Conservation (phyloP, 2,888 invertebrate genomes). For the Clusia tigrina region DNA sequence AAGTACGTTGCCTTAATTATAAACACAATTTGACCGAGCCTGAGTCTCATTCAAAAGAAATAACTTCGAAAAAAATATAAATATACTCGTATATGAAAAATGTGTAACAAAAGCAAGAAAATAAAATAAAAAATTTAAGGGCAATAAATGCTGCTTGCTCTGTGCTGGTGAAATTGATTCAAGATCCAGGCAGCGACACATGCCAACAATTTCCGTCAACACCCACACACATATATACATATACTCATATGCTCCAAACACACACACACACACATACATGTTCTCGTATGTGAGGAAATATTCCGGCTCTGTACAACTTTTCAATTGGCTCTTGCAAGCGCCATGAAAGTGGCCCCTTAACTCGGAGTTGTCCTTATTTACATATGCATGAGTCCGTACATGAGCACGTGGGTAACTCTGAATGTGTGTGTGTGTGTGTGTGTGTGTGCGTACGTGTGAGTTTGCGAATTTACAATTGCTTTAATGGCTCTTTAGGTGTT, state of each 20-base stretch:
- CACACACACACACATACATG: constrained; percentile 6
- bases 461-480: background rate
- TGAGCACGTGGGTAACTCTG: constrained; percentile 15
- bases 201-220: background rate
- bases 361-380: constrained; percentile 29
- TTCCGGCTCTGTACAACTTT: constrained; percentile 41
- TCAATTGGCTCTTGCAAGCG: constrained; percentile 47
- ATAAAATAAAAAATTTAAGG: too few species aligned
- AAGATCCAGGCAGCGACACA: too few species aligned
- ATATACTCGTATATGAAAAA: too few species aligned
- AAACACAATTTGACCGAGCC: too few species aligned
- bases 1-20: too few species aligned
- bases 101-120: too few species aligned
- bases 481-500: constrained; percentile 33
- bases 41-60: too few species aligned
- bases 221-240: background rate
- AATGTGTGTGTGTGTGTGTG: constrained; percentile 6
- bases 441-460: constrained; percentile 11
- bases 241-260: background rate
- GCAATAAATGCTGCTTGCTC: too few species aligned
- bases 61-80: too few species aligned
- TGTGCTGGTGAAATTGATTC: too few species aligned
- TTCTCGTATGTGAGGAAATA: constrained; percentile 12
- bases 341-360: constrained; percentile 44
- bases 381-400: background rate